phyloP scores from a whole-genome alignment of 2,797 vertebrate genomes.

The Enteromius anoplus region DNA sequence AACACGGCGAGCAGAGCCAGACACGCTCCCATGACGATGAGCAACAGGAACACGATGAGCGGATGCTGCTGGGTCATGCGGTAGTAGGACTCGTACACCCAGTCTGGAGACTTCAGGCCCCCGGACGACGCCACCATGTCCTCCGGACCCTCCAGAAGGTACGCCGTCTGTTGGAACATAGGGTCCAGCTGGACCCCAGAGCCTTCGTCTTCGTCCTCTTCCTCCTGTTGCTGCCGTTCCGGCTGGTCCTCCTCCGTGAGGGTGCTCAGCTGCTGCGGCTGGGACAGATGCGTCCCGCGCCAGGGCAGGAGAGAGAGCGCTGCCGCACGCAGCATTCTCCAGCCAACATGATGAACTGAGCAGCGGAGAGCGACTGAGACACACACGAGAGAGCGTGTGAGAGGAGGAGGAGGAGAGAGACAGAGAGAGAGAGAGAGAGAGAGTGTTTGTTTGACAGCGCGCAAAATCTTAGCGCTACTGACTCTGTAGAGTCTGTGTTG shows the following conservation, averaged over 20 bases:
- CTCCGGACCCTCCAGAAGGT: constrained; percentile 82
- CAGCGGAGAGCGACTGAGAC: constrained; percentile 47
- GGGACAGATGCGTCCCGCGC: constrained; percentile 47
- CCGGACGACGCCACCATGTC: constrained; percentile 56
- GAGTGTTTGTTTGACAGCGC: constrained; percentile 26
- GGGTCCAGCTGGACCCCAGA: constrained; percentile 42
- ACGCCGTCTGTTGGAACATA: constrained; percentile 86
- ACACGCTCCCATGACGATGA: constrained; percentile 97
- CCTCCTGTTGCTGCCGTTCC: constrained; percentile 41
- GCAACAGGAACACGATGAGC: constrained; percentile 95
- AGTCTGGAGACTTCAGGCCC: constrained; percentile 86
- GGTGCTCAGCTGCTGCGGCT: constrained; percentile 58
- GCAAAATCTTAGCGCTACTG: constrained; percentile 21
- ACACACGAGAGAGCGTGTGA: constrained; percentile 50
- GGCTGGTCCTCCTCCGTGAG: constrained; percentile 56
- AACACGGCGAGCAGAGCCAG: constrained; percentile 93
- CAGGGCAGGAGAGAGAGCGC: constrained; percentile 60
- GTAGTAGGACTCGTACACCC: constrained; percentile 95
- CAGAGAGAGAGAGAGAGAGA: constrained; percentile 45
- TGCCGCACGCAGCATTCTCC: constrained; percentile 63
- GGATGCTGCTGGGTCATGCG: constrained; percentile 99
- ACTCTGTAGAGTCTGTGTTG: constrained; percentile 57
- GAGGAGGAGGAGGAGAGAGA: constrained; percentile 41
- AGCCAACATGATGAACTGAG: constrained; percentile 68
- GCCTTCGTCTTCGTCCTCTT: constrained; percentile 51